Evolutionary conservation across 2,888 invertebrate genomes (phyloP).

Genomic region (Rotaria sp.): DNA sequence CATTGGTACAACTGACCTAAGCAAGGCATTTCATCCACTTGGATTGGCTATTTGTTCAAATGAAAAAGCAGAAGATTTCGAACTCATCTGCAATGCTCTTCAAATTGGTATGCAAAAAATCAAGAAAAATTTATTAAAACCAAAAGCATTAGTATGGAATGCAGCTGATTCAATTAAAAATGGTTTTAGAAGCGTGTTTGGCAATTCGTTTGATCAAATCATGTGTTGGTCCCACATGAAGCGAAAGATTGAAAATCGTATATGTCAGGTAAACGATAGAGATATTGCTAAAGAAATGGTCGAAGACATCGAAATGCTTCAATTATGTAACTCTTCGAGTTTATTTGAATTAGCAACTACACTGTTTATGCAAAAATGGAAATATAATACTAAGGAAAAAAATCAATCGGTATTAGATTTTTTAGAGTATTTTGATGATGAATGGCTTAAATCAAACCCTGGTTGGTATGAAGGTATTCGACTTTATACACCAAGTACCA

Average conservation of each 20-base stretch:
- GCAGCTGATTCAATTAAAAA: slow-evolving; percentile 31
- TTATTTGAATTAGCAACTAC: slow-evolving; percentile 21
- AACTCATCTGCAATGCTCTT: slow-evolving; percentile 31
- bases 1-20: too few species aligned
- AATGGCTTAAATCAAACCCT: not conserved
- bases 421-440: slow-evolving; percentile 20
- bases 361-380: slow-evolving; percentile 34
- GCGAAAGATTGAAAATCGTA: slow-evolving; percentile 25
- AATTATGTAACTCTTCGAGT: slow-evolving; percentile 4
- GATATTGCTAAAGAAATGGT: slow-evolving; percentile 28
- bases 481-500: slow-evolving; percentile 25
- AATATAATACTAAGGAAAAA: not conserved
- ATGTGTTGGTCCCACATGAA: slow-evolving; percentile 36
- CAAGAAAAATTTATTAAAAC: not conserved
- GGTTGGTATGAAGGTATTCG: slow-evolving; percentile 35
- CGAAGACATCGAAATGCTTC: not conserved
- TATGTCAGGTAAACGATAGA: not conserved
- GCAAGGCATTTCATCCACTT: slow-evolving; percentile 32
- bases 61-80: slow-evolving; percentile 28
- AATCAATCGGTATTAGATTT: not conserved
- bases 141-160: slow-evolving; percentile 31
- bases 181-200: slow-evolving; percentile 33
- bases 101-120: slow-evolving; percentile 28
- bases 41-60: slow-evolving; percentile 25
- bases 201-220: not conserved